phyloP scores from a whole-genome alignment of 1,140 invertebrate species.

The Diprion similis region DNA sequence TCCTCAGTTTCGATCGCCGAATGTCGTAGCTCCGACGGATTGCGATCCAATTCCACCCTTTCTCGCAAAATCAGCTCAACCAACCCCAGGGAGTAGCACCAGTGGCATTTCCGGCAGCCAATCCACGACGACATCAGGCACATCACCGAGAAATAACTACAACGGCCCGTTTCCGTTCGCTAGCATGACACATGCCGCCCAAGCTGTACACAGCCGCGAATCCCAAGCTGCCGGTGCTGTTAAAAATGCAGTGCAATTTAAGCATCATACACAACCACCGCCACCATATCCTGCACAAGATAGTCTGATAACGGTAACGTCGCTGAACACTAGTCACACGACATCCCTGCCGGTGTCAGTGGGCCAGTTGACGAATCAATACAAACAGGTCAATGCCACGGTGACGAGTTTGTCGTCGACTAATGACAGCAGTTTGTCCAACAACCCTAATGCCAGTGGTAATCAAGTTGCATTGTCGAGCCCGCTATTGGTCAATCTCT shows the following conservation, averaged over 20 bases:
- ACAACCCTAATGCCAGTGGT: conserved; percentile 45
- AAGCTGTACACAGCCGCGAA: conserved; percentile 64
- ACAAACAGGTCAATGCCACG: conserved; percentile 45
- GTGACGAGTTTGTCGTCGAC: conserved; percentile 54
- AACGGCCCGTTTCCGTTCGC: conserved; percentile 82
- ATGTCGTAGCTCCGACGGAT: conserved; percentile 83
- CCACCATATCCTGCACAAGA: conserved; percentile 60
- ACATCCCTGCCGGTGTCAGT: conserved; percentile 39
- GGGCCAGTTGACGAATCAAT: conserved; percentile 44
- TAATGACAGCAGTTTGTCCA: conserved; percentile 37
- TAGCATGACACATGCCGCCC: conserved; percentile 87
- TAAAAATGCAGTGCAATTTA: conserved; percentile 61
- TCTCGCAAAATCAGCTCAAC: conserved; percentile 52
- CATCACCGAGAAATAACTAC: conserved; percentile 60
- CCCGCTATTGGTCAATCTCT: conserved; percentile 88
- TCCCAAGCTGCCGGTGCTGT: conserved; percentile 43
- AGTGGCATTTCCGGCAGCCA: conserved; percentile 40
- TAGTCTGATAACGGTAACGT: conserved; percentile 37
- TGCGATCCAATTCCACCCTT: conserved; percentile 66
- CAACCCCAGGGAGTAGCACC: conserved; percentile 40
- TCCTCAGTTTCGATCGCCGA: conserved; percentile 78
- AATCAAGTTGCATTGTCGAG: conserved; percentile 79
- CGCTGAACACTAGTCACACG: conserved; percentile 44
- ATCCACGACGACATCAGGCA: conserved; percentile 38
- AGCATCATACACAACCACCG: conserved; percentile 55